A percentile compares a stretch with the other conserved stretches of the same genome.
phyloP scores from a whole-genome alignment of 2,113 vertebrate species.

The Neotragus pygmaeus region DNA sequence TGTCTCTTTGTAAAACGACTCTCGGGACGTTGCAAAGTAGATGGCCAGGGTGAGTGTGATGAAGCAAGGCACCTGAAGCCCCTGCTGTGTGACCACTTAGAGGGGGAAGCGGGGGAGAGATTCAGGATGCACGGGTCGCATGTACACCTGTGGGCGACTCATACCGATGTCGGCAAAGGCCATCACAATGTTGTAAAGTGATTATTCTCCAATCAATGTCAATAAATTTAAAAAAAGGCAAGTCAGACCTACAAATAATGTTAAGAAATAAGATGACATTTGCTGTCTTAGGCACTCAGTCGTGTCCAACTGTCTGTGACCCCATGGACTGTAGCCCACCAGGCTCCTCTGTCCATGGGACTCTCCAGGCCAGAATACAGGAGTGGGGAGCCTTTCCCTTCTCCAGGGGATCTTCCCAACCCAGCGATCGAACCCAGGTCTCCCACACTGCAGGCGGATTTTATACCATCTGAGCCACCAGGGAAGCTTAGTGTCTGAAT shows the following conservation, averaged over 20 bases:
- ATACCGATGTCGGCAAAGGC: not conserved
- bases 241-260: not conserved
- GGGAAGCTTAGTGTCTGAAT: not conserved
- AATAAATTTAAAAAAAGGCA: not conserved
- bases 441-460: not conserved
- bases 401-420: not conserved
- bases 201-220: not conserved
- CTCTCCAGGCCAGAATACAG: not conserved
- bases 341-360: not conserved
- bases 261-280: not conserved
- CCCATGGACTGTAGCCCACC: not conserved
- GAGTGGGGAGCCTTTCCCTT: not conserved
- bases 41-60: not conserved
- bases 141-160: not conserved
- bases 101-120: not conserved
- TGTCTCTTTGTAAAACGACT: not conserved
- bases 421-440: fast-evolving
- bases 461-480: not conserved
- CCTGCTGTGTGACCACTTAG: not conserved
- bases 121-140: not conserved
- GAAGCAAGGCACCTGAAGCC: not conserved
- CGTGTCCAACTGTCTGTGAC: not conserved
- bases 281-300: not conserved
- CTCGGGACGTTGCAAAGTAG: not conserved
- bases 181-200: not conserved